Percentiles rank a stretch among this genome's conserved stretches.
Evolutionary conservation across 2,113 vertebrate species (phyloP).

Genomic region (Chaenogobius annularis): DNA sequence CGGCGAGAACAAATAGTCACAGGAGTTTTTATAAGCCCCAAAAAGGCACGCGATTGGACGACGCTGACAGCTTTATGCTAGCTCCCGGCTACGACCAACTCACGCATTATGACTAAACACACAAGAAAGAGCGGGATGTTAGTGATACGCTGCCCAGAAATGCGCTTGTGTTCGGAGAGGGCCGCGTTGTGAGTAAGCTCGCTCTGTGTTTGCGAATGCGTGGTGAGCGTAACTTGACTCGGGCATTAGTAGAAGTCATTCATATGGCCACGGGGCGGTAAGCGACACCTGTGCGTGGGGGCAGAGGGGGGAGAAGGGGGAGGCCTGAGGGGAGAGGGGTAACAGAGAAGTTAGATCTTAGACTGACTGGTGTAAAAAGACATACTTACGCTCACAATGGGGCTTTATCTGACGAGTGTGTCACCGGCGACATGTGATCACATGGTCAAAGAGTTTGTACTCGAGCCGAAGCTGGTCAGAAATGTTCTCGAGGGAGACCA

Average conservation of each 20-base stretch:
- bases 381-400: constrained; percentile 39
- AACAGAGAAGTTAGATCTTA: constrained; percentile 71
- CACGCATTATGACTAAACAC: constrained; percentile 15
- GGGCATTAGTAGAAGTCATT: constrained; percentile 40
- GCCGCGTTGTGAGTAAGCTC: neutral
- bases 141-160: constrained; percentile 16
- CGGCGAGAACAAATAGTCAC: constrained; percentile 39
- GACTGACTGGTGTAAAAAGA: constrained; percentile 49
- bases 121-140: constrained; percentile 10
- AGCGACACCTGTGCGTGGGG: constrained; percentile 54
- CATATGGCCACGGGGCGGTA: constrained; percentile 69
- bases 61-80: constrained; percentile 55
- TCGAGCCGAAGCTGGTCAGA: neutral
- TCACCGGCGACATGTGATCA: constrained; percentile 51
- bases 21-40: constrained; percentile 24
- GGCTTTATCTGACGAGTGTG: constrained; percentile 61
- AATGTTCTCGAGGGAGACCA: neutral
- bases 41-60: constrained; percentile 37
- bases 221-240: constrained; percentile 36
- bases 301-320: constrained; percentile 28
- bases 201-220: constrained; percentile 19
- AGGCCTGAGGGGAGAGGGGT: constrained; percentile 47
- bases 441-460: constrained; percentile 40
- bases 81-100: constrained; percentile 27
- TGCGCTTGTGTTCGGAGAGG: constrained; percentile 10